These are phyloP conservation scores for Halcyon malimbica DNA, from an alignment of 2,113 vertebrate species.

Conservation along the genomic window DNA sequence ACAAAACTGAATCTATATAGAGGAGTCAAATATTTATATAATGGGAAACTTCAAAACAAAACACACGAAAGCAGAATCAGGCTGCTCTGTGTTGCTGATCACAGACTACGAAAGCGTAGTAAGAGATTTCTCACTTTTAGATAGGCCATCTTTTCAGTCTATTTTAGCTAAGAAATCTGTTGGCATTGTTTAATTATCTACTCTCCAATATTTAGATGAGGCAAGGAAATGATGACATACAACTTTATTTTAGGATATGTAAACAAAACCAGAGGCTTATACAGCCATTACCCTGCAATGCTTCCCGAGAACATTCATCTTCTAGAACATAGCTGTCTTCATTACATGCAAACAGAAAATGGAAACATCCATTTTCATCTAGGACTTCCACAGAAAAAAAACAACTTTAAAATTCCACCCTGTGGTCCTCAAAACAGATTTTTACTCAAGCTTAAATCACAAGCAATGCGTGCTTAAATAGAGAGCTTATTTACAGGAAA, in stretches of 20 bases:
- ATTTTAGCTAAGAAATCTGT: neutral
- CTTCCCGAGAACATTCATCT: slow-evolving; percentile 20
- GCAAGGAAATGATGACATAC: slow-evolving; percentile 40
- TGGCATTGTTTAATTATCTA: neutral
- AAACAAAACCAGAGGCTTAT: slow-evolving; percentile 46
- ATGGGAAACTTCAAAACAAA: neutral
- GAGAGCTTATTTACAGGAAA: neutral
- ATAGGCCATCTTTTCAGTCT: neutral
- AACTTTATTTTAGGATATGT: slow-evolving; percentile 30
- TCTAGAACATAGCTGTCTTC: neutral
- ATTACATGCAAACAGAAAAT: slow-evolving; percentile 10
- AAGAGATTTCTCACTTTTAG: neutral
- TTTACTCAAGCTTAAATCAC: neutral
- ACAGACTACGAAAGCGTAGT: neutral
- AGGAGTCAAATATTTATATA: neutral
- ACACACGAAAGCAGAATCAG: neutral
- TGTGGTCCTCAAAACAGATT: slow-evolving; percentile 2
- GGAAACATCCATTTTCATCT: neutral
- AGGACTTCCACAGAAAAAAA: neutral
- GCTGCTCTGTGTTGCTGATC: neutral
- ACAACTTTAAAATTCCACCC: neutral
- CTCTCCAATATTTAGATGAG: slow-evolving; percentile 15
- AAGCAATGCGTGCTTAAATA: neutral
- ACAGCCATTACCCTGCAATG: neutral
- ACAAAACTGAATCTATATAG: neutral